Evolutionary conservation across 2,888 invertebrate species (phyloP).

Genomic region (Didymodactylos carnosus): DNA sequence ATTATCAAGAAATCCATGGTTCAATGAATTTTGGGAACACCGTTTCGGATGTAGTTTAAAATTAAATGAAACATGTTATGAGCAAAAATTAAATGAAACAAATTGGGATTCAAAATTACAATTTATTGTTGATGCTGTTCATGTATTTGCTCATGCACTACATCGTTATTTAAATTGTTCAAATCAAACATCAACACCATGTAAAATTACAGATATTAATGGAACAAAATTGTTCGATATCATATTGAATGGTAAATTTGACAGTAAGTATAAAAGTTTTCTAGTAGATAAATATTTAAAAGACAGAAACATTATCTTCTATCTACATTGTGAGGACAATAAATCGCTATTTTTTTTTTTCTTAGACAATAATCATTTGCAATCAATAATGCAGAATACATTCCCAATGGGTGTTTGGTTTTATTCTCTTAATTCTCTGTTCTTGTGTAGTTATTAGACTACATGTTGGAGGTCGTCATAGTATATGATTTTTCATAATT

Average conservation of each 20-base stretch:
- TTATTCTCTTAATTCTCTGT: too few relatives aligned
- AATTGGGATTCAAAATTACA: constrained; percentile 40
- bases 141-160: constrained; percentile 48
- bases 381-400: too few relatives aligned
- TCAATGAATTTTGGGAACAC: constrained; percentile 30
- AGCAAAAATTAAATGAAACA: constrained; percentile 4
- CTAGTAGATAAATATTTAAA: too few relatives aligned
- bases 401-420: too few relatives aligned
- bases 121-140: constrained; percentile 52
- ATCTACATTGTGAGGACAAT: too few relatives aligned
- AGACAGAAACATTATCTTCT: too few relatives aligned
- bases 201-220: not conserved
- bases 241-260: not conserved
- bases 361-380: too few relatives aligned
- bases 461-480: too few relatives aligned
- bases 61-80: not conserved
- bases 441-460: too few relatives aligned
- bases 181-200: not conserved
- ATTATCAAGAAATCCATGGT: constrained; percentile 29
- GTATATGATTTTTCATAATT: too few relatives aligned
- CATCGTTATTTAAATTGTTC: constrained; percentile 29
- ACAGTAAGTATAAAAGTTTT: not conserved
- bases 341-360: too few relatives aligned
- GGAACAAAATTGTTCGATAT: not conserved
- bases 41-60: constrained; percentile 23